Evolutionary conservation across 92 coral and sea anemone species (phyloP), one percentile per base, ranked within the genome.

Genomic region (Virgularia gustaviana): DNA sequence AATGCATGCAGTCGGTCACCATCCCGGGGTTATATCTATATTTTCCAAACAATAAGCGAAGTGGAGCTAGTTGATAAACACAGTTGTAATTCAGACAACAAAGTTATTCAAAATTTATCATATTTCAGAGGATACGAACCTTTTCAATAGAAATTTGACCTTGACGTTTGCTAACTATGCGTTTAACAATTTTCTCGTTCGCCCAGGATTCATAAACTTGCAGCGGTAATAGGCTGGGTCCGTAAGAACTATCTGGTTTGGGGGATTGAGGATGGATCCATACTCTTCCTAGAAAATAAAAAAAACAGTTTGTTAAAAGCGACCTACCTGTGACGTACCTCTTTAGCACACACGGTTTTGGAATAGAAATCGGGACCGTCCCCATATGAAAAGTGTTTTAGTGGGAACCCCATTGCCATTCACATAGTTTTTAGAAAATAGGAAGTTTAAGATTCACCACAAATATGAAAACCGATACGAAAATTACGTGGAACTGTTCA

Each of bases 191-290:
- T n/a, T 15, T 11, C 7, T 51, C 24, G 19, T 51, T 49, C 47
- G 45, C 61, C 75, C 75, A 68, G 10, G 75, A 49, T 49, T 68
- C 75, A 68, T 49, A 68, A 16, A 49, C 55, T 68, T 49, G 44
- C 27, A 68, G 33, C 15, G 75, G 75, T 10, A 68, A 61, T 16
- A 68, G 44, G 10, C 60, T 49, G 8, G 75, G 75, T 68, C 75
- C 75, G n/a, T 49, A 18, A 2, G 9, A 12, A 31, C 75, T 68
- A 55, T 9, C 16, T 45, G 75, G 75, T 23, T 68, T 30, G 9
- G 75, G 61, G 16, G 75, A 49, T 39, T 61, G 49, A 4, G 75
- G 75, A 28, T 68, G 75, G 23, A 68, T 47, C 75, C 75, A 68
- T 35, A 68, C 75, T 68, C 75, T 49, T 20, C 75, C 75, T 68